Evolutionary conservation across 2,113 vertebrate species (phyloP).

Genomic region (Peromyscus maniculatus): DNA sequence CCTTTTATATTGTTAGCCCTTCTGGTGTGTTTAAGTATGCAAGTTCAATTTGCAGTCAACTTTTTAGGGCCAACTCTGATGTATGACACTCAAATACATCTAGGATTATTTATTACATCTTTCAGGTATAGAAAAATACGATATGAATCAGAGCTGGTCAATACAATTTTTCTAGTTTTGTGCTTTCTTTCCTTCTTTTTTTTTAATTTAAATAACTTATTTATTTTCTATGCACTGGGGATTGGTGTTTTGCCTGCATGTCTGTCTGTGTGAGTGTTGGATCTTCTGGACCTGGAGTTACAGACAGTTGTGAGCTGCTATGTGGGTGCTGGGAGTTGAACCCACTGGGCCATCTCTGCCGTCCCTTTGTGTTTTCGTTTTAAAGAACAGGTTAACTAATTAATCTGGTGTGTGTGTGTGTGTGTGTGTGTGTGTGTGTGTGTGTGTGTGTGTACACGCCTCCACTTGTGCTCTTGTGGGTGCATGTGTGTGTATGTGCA

Average conservation of each 20-base stretch:
- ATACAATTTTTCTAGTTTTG: background rate
- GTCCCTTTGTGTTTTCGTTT: background rate
- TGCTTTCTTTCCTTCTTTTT: background rate
- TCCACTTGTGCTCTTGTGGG: fast-evolving
- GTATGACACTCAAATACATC: conserved; percentile 26
- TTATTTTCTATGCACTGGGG: background rate
- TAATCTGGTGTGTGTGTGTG: background rate
- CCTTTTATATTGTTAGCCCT: background rate
- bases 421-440: background rate
- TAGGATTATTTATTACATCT: conserved; percentile 25
- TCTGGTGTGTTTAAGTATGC: background rate
- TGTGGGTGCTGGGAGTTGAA: background rate
- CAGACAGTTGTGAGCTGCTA: background rate
- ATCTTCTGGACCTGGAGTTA: background rate
- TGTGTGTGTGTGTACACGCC: background rate
- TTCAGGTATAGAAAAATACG: conserved; percentile 32
- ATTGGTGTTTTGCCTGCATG: background rate
- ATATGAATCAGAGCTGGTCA: background rate
- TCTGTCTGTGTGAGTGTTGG: background rate
- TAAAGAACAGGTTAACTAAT: background rate
- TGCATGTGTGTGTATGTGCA: background rate
- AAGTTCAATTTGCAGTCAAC: conserved; percentile 59
- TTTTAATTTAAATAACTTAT: background rate
- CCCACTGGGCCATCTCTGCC: background rate
- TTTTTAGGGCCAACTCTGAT: conserved; percentile 3